Percentiles rank a stretch among this genome's conserved stretches.
Evolutionary conservation across 2,888 invertebrate species (phyloP).

Genomic region (Cheilosia pagana): DNA sequence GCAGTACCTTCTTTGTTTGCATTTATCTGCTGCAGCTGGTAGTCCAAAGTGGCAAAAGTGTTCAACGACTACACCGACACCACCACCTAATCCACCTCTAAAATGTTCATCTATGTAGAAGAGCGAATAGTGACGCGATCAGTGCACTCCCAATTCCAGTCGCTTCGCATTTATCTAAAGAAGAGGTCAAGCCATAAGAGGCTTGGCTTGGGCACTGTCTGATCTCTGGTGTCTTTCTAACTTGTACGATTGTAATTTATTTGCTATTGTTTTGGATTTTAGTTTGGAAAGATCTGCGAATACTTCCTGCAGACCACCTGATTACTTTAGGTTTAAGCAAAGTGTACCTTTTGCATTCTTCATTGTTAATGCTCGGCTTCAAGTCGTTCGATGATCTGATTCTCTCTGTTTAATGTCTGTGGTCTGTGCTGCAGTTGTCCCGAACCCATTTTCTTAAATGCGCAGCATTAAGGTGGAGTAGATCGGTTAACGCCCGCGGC

Average conservation of each 20-base stretch:
- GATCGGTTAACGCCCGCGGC: slow-evolving; percentile 20
- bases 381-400: slow-evolving; percentile 46
- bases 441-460: too few species aligned
- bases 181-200: slow-evolving; percentile 48
- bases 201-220: slow-evolving; percentile 3
- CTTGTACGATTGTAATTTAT: slow-evolving; percentile 33
- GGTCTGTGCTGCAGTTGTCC: not conserved
- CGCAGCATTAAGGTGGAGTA: slow-evolving; percentile 4
- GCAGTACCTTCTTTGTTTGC: slow-evolving; percentile 16
- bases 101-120: slow-evolving; percentile 16
- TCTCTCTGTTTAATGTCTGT: slow-evolving; percentile 23
- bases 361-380: slow-evolving; percentile 17
- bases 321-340: not conserved
- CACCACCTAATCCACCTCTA: not conserved
- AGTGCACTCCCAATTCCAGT: slow-evolving; percentile 31
- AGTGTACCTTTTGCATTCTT: slow-evolving; percentile 14
- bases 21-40: not conserved
- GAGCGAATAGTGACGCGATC: slow-evolving; percentile 31
- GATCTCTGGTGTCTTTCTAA: not conserved
- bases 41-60: not conserved
- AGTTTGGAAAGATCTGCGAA: slow-evolving; percentile 7
- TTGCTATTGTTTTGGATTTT: slow-evolving; percentile 28
- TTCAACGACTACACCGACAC: not conserved
- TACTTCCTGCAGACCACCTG: slow-evolving; percentile 39
- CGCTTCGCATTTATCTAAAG: not conserved